These are phyloP conservation scores for Cloeon dipterum DNA, from an alignment of 2,888 invertebrate species.

Conservation along the genomic window DNA sequence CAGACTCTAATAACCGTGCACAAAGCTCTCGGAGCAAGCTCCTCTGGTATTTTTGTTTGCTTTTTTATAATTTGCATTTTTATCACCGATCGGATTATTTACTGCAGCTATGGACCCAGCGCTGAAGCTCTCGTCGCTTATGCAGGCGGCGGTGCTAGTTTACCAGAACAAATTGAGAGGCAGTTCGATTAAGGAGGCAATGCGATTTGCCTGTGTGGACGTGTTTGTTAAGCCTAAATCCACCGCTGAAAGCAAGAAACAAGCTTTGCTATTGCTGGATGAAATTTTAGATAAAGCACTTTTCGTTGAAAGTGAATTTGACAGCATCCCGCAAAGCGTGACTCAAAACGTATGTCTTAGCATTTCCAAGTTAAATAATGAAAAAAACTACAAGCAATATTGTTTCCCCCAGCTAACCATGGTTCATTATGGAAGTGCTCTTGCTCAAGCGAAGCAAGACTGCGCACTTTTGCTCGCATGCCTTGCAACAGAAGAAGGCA, in stretches of 20 bases:
- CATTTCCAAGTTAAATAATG: no score
- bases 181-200: slow-evolving; percentile 26
- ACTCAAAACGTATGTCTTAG: no score
- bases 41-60: slow-evolving; percentile 3
- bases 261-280: slow-evolving; percentile 15
- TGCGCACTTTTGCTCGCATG: no score
- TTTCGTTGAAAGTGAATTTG: no score
- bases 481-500: no score
- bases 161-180: slow-evolving; percentile 39
- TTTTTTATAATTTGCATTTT: no score
- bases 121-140: slow-evolving; percentile 34
- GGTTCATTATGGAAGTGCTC: no score
- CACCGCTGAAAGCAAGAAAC: neutral
- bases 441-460: no score
- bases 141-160: slow-evolving; percentile 37
- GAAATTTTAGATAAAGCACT: slow-evolving; percentile 9
- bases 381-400: no score
- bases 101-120: slow-evolving; percentile 29
- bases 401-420: no score
- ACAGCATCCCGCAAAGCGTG: no score
- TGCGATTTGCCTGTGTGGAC: slow-evolving; percentile 33
- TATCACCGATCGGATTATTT: neutral
- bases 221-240: slow-evolving; percentile 34
- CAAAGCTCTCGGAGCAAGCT: slow-evolving; percentile 1
- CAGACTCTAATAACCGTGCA: slow-evolving; percentile 4